Conservation (phyloP, 1,140 invertebrate genomes). For the Papilio polytes region DNA sequence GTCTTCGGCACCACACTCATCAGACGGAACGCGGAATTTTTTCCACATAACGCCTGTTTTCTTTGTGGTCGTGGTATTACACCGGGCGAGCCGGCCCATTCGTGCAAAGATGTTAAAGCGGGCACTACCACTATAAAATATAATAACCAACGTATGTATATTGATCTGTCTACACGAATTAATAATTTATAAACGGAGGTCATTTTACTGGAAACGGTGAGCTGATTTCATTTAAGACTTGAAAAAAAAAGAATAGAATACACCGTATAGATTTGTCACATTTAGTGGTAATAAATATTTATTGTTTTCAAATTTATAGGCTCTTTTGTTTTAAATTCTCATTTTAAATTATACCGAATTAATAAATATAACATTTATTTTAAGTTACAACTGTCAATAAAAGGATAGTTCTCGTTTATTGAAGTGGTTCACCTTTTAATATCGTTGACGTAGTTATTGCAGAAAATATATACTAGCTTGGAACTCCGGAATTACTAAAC, state of each 20-base stretch:
- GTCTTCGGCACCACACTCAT: too few species aligned
- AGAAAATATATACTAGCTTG: too few species aligned
- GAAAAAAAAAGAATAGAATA: background rate
- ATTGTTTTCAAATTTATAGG: background rate
- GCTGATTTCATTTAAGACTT: background rate
- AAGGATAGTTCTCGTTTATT: background rate
- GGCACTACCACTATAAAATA: too few species aligned
- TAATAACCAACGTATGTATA: background rate
- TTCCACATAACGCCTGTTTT: too few species aligned
- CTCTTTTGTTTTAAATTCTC: background rate
- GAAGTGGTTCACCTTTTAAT: background rate
- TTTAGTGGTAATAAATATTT: background rate
- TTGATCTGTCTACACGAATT: background rate
- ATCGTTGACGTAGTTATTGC: too few species aligned
- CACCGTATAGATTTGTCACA: background rate
- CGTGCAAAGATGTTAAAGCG: too few species aligned
- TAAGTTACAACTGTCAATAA: background rate
- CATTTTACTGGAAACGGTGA: background rate
- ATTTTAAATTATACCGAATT: background rate
- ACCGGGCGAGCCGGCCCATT: too few species aligned
- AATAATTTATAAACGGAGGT: background rate
- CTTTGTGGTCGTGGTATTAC: too few species aligned
- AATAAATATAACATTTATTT: constrained; percentile 3
- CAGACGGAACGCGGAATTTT: too few species aligned
- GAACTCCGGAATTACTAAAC: too few species aligned